Conservation (phyloP, 1,140 invertebrate species). For the Danaus plexippus region DNA sequence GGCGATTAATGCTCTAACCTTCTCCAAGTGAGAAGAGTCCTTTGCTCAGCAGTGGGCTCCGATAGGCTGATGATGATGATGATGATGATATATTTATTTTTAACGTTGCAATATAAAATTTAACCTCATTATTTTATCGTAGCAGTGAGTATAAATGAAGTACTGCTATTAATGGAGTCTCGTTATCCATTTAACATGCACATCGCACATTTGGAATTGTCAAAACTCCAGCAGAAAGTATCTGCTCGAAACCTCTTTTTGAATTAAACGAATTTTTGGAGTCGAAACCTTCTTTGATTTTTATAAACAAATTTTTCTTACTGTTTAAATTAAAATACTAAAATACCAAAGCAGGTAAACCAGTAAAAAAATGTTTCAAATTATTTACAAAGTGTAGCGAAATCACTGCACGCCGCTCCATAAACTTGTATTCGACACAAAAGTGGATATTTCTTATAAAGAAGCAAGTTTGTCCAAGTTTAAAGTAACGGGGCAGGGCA, state of each 20-base stretch:
- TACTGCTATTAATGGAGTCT: too few species aligned
- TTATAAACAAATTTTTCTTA: background rate
- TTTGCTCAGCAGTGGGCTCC: too few species aligned
- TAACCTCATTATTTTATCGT: background rate
- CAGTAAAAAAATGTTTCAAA: constrained; percentile 23
- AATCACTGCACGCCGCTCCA: constrained; percentile 37
- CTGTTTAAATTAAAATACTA: background rate
- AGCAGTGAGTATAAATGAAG: constrained; percentile 1
- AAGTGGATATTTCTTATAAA: constrained; percentile 60
- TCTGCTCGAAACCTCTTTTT: too few species aligned
- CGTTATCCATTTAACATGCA: too few species aligned
- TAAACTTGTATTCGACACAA: constrained; percentile 52
- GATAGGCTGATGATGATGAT: too few species aligned
- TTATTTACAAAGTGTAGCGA: constrained; percentile 47
- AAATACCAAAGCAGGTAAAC: constrained; percentile 5
- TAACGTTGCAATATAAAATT: too few species aligned
- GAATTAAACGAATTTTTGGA: background rate
- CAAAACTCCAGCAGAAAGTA: too few species aligned
- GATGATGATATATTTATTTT: too few species aligned
- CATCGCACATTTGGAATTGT: too few species aligned
- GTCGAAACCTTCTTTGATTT: too few species aligned
- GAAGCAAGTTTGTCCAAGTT: constrained; percentile 54
- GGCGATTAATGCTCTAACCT: too few species aligned
- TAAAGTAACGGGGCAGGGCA: constrained; percentile 18
- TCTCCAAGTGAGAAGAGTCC: too few species aligned